Percentiles rank a stretch among this genome's conserved stretches.
These are phyloP conservation scores for Protonemura montana DNA, from an alignment of 2,888 invertebrate species.

Conservation along the genomic window DNA sequence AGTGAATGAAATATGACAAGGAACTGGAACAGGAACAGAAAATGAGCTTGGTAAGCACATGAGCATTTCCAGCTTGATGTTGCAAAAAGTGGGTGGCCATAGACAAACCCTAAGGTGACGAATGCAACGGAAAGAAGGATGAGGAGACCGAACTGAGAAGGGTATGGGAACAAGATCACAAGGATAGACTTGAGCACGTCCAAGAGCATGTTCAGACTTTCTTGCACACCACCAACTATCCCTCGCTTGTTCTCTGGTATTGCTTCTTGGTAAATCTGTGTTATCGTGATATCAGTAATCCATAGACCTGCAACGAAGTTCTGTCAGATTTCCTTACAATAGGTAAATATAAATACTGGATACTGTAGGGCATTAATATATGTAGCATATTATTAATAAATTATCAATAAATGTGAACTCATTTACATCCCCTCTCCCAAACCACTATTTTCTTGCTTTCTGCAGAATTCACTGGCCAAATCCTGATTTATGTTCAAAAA, in stretches of 20 bases:
- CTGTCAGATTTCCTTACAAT: not conserved
- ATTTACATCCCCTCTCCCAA: too few relatives aligned
- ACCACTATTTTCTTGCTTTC: too few relatives aligned
- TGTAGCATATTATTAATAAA: too few relatives aligned
- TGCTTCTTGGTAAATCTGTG: conserved; percentile 61
- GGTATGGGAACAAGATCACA: conserved; percentile 59
- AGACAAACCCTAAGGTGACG: conserved; percentile 52
- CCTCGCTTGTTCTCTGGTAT: conserved; percentile 60
- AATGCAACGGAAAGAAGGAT: conserved; percentile 59
- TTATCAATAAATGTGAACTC: too few relatives aligned
- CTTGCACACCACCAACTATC: conserved; percentile 62
- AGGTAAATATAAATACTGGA: too few relatives aligned
- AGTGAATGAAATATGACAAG: conserved; percentile 10
- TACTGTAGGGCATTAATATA: too few relatives aligned
- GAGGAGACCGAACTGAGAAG: conserved; percentile 60
- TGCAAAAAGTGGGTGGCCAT: not conserved
- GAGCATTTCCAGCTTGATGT: not conserved
- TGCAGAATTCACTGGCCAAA: too few relatives aligned
- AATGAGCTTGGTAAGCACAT: not conserved
- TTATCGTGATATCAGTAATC: conserved; percentile 62
- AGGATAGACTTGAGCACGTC: conserved; percentile 61
- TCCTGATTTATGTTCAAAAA: too few relatives aligned
- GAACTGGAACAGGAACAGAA: not conserved
- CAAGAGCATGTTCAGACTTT: conserved; percentile 61
- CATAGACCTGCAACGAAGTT: conserved; percentile 56